These are phyloP conservation scores for Drosophila bocki DNA, from an alignment of 1,140 invertebrate genomes.

Conservation along the genomic window DNA sequence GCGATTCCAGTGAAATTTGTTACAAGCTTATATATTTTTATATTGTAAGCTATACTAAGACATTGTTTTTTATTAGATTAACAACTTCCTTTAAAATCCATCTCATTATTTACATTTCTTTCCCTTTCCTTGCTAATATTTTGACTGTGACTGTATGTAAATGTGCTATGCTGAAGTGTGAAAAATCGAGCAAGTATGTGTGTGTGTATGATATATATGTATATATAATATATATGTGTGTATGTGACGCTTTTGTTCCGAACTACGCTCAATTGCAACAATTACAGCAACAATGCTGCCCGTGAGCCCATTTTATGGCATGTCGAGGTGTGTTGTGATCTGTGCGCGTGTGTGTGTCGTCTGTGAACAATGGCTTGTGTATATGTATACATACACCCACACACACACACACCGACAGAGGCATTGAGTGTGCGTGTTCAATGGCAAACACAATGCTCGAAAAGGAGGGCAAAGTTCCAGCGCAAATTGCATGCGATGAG, in stretches of 20 bases:
- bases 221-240: constrained; percentile 12
- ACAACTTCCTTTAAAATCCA: neutral
- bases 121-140: neutral
- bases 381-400: constrained; percentile 10
- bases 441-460: constrained; percentile 72
- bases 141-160: neutral
- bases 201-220: constrained; percentile 3
- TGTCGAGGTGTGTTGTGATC: constrained; percentile 49
- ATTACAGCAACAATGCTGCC: constrained; percentile 75
- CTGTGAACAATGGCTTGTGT: constrained; percentile 33
- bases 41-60: too few relatives aligned
- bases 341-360: constrained; percentile 38
- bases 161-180: constrained; percentile 25
- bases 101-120: too few relatives aligned
- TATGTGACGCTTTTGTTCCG: constrained; percentile 52
- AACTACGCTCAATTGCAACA: constrained; percentile 77
- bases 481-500: constrained; percentile 70
- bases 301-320: constrained; percentile 58
- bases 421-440: constrained; percentile 74
- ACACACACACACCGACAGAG: constrained; percentile 1
- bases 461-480: constrained; percentile 47
- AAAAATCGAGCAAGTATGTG: constrained; percentile 18
- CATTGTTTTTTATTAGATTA: neutral
- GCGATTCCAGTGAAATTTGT: neutral
- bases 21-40: too few relatives aligned